Percentiles rank a stretch among this genome's conserved stretches.
Evolutionary conservation across 92 coral and sea anemone species (phyloP).

Genomic region (Diadumene lineata): DNA sequence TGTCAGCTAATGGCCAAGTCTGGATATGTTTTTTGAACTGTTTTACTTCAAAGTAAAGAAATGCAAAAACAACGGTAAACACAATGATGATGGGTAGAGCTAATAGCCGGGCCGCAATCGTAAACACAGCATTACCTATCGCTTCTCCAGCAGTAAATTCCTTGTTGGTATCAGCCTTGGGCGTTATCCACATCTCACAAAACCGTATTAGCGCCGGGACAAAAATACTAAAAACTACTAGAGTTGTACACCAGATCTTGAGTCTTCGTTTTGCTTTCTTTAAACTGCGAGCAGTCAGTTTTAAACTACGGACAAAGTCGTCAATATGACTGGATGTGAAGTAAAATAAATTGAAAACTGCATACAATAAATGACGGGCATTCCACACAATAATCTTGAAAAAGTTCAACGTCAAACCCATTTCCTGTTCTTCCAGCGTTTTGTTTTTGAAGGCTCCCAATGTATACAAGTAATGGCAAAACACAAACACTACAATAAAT

Average conservation of each 20-base stretch:
- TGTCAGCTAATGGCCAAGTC: conserved; percentile 34
- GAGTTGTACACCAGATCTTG: conserved; percentile 1
- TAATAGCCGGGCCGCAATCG: conserved; percentile 29
- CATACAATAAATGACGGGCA: conserved; percentile 41
- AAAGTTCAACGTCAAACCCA: conserved; percentile 49
- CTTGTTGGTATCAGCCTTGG: conserved; percentile 6
- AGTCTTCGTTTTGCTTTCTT: conserved; percentile 37
- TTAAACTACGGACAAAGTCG: conserved; percentile 34
- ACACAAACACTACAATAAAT: not conserved
- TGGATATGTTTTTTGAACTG: conserved; percentile 47
- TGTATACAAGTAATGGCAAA: conserved; percentile 19
- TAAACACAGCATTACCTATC: conserved; percentile 12
- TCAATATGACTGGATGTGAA: conserved; percentile 59
- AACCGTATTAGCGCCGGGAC: conserved; percentile 36
- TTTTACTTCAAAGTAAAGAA: conserved; percentile 50
- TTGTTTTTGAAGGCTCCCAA: conserved; percentile 57
- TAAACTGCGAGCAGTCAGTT: conserved; percentile 49
- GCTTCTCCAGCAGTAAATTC: conserved; percentile 21
- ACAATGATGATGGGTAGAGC: conserved; percentile 53
- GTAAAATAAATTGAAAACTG: conserved; percentile 47
- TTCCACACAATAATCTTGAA: conserved; percentile 63
- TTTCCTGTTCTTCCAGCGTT: conserved; percentile 53
- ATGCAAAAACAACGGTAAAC: conserved; percentile 44
- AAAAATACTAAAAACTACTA: conserved; percentile 23
- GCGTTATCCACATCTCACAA: conserved; percentile 30